Evolutionary conservation across 2,113 vertebrate species (phyloP).

Genomic region (Rhinichthys klamathensis): DNA sequence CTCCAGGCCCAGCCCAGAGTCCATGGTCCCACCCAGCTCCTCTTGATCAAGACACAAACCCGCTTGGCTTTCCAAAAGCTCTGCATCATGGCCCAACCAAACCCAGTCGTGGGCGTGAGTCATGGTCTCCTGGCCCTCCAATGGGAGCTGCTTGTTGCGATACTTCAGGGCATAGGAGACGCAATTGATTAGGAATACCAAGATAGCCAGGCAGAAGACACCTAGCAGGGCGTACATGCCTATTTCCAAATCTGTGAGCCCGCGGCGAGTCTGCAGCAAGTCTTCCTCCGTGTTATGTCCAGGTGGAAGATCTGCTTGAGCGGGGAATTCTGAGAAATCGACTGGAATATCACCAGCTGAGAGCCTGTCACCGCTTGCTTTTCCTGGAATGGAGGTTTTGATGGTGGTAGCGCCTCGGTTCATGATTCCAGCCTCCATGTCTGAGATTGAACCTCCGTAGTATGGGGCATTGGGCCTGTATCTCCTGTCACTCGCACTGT

Average conservation of each 20-base stretch:
- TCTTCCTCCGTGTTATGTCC: constrained; percentile 78
- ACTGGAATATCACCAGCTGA: constrained; percentile 78
- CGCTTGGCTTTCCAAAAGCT: constrained; percentile 77
- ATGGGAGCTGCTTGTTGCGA: constrained; percentile 87
- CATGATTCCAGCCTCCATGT: constrained; percentile 80
- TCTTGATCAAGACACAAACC: constrained; percentile 79
- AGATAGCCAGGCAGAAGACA: constrained; percentile 94
- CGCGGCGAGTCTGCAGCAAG: constrained; percentile 76
- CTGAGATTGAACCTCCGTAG: constrained; percentile 75
- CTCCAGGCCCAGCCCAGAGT: constrained; percentile 66
- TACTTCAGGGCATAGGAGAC: constrained; percentile 91
- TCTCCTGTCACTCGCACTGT: constrained; percentile 81
- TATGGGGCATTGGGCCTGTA: constrained; percentile 75
- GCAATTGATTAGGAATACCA: constrained; percentile 95
- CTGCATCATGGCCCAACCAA: constrained; percentile 90
- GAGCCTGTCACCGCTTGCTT: constrained; percentile 74
- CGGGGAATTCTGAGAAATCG: constrained; percentile 88
- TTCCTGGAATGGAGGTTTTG: constrained; percentile 71
- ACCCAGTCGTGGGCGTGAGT: constrained; percentile 96
- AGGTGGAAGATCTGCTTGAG: constrained; percentile 80
- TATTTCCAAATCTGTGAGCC: constrained; percentile 90
- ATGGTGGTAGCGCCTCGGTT: constrained; percentile 76
- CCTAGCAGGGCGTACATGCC: constrained; percentile 97
- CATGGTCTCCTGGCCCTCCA: constrained; percentile 83
- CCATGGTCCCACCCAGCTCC: constrained; percentile 77